Evolutionary conservation across 2,888 invertebrate genomes (phyloP).

Genomic region (Troides oblongomaculatus): DNA sequence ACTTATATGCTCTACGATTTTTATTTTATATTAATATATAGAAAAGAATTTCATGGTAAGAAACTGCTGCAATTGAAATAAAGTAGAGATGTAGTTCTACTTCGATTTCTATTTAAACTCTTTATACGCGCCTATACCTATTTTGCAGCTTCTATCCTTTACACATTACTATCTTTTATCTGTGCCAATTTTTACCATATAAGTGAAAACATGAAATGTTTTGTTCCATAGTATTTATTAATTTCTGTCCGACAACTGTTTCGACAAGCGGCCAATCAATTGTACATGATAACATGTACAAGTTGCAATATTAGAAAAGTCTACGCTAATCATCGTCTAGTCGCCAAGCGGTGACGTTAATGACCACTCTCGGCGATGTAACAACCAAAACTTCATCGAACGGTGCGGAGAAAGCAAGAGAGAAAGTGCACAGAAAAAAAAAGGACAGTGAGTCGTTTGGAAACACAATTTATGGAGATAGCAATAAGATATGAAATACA

Average conservation of each 20-base stretch:
- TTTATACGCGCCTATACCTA: not conserved
- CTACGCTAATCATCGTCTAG: conserved; percentile 16
- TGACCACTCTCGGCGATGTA: conserved; percentile 31
- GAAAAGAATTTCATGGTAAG: not conserved
- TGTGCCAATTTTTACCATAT: not conserved
- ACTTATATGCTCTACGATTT: too few species aligned
- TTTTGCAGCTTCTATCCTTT: not conserved
- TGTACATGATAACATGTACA: not conserved
- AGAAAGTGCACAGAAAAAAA: conserved; percentile 37
- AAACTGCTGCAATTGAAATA: not conserved
- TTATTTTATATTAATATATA: not conserved
- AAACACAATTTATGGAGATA: conserved; percentile 12
- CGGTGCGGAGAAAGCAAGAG: conserved; percentile 40
- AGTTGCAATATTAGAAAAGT: conserved; percentile 22
- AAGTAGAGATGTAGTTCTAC: not conserved
- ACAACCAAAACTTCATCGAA: conserved; percentile 34
- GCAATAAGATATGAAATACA: conserved; percentile 7
- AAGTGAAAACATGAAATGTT: not conserved
- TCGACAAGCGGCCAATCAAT: not conserved
- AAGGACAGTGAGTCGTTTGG: conserved; percentile 33
- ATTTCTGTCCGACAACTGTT: not conserved
- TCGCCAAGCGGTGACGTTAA: conserved; percentile 19
- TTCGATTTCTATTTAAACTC: not conserved
- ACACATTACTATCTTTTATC: not conserved
- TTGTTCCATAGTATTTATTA: not conserved